These are phyloP conservation scores for Sylvilagus floridanus DNA, from an alignment of 2,797 vertebrate genomes.

Conservation along the genomic window DNA sequence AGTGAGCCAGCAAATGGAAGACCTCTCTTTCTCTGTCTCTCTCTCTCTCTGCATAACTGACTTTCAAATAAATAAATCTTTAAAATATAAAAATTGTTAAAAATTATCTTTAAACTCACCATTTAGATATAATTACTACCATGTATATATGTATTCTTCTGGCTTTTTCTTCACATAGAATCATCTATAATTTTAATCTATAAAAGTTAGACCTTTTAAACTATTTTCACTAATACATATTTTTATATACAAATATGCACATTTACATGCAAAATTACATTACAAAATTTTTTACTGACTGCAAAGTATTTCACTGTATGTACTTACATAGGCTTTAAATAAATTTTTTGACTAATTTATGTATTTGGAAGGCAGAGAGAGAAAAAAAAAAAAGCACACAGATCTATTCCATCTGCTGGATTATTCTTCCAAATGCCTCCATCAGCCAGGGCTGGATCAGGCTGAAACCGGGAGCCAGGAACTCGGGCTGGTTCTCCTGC, in stretches of 20 bases:
- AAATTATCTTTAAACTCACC: not conserved
- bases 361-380: too few relatives aligned
- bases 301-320: not conserved
- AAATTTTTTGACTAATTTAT: not conserved
- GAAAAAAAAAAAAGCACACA: too few relatives aligned
- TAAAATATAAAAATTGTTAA: too few relatives aligned
- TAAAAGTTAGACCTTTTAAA: slow-evolving; percentile 18
- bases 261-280: not conserved
- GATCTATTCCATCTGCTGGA: too few relatives aligned
- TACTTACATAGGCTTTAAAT: not conserved
- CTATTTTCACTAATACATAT: not conserved
- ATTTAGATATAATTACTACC: not conserved
- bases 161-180: not conserved
- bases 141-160: not conserved
- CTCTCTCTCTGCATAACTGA: too few relatives aligned
- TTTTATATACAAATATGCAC: not conserved
- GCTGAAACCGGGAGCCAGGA: too few relatives aligned
- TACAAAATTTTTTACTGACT: not conserved
- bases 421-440: too few relatives aligned
- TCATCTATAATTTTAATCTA: not conserved
- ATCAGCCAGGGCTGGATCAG: too few relatives aligned
- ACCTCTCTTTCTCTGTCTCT: too few relatives aligned
- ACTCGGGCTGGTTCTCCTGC: too few relatives aligned
- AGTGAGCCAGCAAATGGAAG: too few relatives aligned
- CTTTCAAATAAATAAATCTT: too few relatives aligned